Evolutionary conservation across 2,888 invertebrate species (phyloP).

Genomic region (Rhogogaster chlorosoma): DNA sequence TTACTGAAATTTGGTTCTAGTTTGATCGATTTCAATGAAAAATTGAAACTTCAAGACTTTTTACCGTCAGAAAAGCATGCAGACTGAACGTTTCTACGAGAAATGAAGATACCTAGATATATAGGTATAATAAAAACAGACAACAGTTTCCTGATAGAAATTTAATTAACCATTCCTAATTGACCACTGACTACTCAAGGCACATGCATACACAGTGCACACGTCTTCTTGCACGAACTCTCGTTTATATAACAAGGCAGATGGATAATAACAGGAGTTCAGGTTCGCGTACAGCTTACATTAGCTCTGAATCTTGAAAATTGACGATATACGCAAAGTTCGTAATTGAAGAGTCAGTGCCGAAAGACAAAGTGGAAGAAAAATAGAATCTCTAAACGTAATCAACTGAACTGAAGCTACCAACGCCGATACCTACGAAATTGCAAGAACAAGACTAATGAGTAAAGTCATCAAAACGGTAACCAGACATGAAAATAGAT

Average conservation of each 20-base stretch:
- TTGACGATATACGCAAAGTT: not conserved
- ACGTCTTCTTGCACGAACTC: constrained; percentile 21
- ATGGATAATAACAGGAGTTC: not conserved
- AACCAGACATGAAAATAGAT: constrained; percentile 10
- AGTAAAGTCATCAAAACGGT: constrained; percentile 7
- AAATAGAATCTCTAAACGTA: not conserved
- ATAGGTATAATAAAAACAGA: constrained; percentile 2
- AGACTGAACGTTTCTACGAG: not conserved
- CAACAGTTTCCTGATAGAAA: constrained; percentile 24
- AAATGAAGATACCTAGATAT: not conserved
- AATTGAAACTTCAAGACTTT: not conserved
- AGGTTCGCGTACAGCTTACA: not conserved
- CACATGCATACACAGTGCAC: not conserved
- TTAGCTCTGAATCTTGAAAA: not conserved
- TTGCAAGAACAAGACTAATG: constrained; percentile 31
- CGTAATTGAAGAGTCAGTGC: not conserved
- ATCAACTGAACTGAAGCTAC: not conserved
- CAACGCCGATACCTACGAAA: not conserved
- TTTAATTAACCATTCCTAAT: constrained; percentile 43
- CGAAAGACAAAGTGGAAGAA: not conserved
- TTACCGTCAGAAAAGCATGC: not conserved
- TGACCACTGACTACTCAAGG: constrained; percentile 9
- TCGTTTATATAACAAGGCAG: not conserved
- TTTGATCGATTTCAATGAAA: not conserved
- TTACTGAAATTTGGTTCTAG: not conserved